Conservation (phyloP, 2,888 invertebrate genomes). For the Pollenia labialis region DNA sequence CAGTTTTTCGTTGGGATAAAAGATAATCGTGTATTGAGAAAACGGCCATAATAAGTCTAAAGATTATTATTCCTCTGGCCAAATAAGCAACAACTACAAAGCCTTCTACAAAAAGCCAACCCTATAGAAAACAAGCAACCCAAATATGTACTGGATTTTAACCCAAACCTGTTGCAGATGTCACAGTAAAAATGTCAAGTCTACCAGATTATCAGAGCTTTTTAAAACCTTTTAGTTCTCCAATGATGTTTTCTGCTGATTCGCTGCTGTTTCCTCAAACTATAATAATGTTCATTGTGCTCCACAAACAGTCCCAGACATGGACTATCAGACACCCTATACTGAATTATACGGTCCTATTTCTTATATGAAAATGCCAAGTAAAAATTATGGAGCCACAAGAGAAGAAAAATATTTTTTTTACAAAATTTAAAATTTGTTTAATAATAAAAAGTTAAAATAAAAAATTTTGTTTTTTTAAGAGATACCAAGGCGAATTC, state of each 20-base stretch:
- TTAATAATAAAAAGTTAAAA: too few species aligned
- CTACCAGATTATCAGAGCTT: not conserved
- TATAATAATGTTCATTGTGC: slow-evolving; percentile 4
- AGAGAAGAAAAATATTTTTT: not conserved
- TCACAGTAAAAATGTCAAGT: not conserved
- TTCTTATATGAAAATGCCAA: not conserved
- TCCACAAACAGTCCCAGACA: not conserved
- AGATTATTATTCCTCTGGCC: not conserved
- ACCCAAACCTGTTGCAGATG: not conserved
- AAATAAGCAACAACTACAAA: not conserved
- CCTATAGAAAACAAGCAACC: too few species aligned
- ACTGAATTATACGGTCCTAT: not conserved
- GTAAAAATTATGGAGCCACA: not conserved
- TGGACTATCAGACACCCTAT: not conserved
- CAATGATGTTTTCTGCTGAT: too few species aligned
- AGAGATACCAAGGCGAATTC: too few species aligned
- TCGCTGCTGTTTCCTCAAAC: not conserved
- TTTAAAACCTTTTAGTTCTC: slow-evolving; percentile 3
- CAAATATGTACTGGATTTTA: not conserved
- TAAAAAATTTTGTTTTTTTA: too few species aligned
- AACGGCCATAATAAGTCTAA: too few species aligned
- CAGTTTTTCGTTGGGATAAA: too few species aligned
- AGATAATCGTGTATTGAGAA: too few species aligned
- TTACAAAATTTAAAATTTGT: too few species aligned
- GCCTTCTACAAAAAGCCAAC: not conserved